These are phyloP conservation scores for Melieria omissa DNA, from an alignment of 2,888 invertebrate species.

Conservation along the genomic window DNA sequence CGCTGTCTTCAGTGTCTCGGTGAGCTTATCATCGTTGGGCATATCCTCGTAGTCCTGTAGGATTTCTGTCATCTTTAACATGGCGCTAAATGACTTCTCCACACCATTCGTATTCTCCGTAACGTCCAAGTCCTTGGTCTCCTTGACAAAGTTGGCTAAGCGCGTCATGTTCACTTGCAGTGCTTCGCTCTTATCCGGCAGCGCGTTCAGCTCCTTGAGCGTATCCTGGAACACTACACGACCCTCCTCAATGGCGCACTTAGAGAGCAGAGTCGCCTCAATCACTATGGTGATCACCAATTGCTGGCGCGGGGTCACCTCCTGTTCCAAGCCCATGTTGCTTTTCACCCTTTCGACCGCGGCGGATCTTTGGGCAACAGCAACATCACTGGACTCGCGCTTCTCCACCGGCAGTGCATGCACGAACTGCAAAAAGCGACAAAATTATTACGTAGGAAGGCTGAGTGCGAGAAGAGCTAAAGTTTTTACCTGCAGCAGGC, in stretches of 20 bases:
- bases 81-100: conserved; percentile 8
- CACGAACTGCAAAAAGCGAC: no score
- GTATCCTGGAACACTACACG: conserved; percentile 14
- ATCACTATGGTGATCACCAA: conserved; percentile 13
- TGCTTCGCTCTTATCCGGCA: conserved; percentile 13
- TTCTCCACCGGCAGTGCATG: no score
- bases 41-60: conserved; percentile 22
- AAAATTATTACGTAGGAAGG: no score
- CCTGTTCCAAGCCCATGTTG: no score
- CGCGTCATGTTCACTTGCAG: conserved; percentile 22
- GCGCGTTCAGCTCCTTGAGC: conserved; percentile 14
- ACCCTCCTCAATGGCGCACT: conserved; percentile 15
- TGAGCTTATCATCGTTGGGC: conserved; percentile 16
- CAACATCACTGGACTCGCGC: no score
- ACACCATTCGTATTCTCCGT: neutral
- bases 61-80: conserved; percentile 15
- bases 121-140: neutral
- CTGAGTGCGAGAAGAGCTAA: no score
- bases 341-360: no score
- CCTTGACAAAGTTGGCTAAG: conserved; percentile 14
- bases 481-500: no score
- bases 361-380: no score
- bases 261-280: conserved; percentile 11
- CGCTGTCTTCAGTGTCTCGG: conserved; percentile 7
- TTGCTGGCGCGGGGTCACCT: neutral